phyloP scores from a whole-genome alignment of 2,888 invertebrate genomes.

The Hermaeophaga mercurialis region DNA sequence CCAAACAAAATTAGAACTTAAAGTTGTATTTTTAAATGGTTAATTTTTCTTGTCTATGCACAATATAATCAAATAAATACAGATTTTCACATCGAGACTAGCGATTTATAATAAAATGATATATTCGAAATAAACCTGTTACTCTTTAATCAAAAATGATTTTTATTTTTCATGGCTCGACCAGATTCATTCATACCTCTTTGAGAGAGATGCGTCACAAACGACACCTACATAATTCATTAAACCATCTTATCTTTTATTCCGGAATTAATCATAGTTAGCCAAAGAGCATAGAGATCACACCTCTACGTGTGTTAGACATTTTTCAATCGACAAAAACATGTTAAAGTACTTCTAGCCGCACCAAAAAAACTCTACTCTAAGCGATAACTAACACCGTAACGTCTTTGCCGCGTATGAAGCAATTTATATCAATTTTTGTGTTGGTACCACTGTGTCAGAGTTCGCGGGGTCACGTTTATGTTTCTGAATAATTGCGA shows the following conservation, averaged over 20 bases:
- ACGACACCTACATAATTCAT: constrained; percentile 53
- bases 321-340: constrained; percentile 51
- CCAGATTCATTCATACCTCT: constrained; percentile 39
- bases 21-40: no score
- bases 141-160: constrained; percentile 17
- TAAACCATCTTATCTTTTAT: constrained; percentile 49
- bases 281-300: constrained; percentile 54
- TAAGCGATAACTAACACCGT: constrained; percentile 54
- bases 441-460: neutral
- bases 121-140: constrained; percentile 12
- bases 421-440: constrained; percentile 8
- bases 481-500: constrained; percentile 1
- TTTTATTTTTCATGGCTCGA: constrained; percentile 1
- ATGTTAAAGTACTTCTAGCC: constrained; percentile 55
- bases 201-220: constrained; percentile 40
- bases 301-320: constrained; percentile 52
- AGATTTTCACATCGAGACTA: no score
- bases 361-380: constrained; percentile 49
- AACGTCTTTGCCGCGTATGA: constrained; percentile 41
- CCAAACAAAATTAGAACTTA: no score
- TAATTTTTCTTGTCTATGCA: no score
- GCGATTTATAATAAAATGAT: constrained; percentile 4
- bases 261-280: constrained; percentile 55
- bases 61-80: no score
- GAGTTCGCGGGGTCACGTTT: neutral